Conservation (phyloP, 2,113 vertebrate species). For the Butorides virescens region DNA sequence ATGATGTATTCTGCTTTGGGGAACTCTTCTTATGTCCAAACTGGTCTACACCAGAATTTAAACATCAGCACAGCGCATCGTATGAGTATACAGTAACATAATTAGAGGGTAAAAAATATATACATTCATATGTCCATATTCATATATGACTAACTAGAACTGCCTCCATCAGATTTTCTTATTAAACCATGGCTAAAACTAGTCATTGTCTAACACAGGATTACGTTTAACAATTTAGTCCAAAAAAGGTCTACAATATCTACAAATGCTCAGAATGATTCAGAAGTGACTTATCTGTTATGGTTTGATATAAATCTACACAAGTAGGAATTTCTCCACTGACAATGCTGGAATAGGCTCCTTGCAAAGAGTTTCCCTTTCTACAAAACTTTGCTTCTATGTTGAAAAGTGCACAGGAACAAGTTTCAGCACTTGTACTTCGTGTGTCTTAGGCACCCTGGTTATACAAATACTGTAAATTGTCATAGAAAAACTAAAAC, state of each 20-base stretch:
- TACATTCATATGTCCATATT: neutral
- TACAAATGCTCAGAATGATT: neutral
- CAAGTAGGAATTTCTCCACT: neutral
- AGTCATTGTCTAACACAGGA: neutral
- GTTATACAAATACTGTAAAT: neutral
- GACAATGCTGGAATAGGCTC: neutral
- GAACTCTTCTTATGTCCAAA: neutral
- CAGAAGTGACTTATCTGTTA: neutral
- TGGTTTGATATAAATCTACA: neutral
- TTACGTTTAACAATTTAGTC: neutral
- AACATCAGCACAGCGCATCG: neutral
- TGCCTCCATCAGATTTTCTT: neutral
- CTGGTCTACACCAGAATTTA: neutral
- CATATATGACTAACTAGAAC: neutral
- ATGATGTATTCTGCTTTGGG: fast-evolving
- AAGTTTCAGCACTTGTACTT: neutral
- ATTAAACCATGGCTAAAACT: neutral
- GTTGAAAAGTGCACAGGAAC: neutral
- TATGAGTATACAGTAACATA: neutral
- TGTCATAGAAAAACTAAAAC: neutral
- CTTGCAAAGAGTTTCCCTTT: neutral
- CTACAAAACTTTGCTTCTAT: neutral
- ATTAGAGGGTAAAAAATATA: neutral
- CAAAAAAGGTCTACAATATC: neutral
- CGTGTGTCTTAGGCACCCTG: neutral